These are phyloP conservation scores for Chloropsis hardwickii DNA, from an alignment of 2,113 vertebrate genomes.

Conservation along the genomic window DNA sequence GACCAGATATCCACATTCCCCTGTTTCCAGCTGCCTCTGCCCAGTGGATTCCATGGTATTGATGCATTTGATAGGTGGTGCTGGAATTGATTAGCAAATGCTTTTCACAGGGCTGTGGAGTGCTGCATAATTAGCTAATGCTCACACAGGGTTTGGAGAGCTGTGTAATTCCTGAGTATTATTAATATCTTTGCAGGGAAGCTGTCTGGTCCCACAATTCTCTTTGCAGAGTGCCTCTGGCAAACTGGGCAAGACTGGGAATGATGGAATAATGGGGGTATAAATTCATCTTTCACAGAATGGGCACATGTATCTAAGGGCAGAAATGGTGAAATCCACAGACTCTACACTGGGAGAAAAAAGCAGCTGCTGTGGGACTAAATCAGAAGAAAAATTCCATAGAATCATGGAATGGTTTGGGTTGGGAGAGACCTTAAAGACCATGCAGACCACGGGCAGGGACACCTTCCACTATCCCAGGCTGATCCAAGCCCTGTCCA, in stretches of 20 bases:
- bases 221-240: background rate
- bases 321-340: background rate
- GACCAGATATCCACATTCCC: background rate
- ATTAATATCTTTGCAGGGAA: background rate
- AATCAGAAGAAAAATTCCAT: background rate
- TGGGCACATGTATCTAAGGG: background rate
- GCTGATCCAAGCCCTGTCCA: rapidly evolving
- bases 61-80: background rate
- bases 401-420: background rate
- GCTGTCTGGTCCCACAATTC: background rate
- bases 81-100: background rate
- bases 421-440: background rate
- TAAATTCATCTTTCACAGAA: background rate
- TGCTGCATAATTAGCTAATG: background rate
- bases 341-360: background rate
- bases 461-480: background rate
- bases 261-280: background rate
- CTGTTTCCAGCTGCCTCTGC: background rate
- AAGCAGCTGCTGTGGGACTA: background rate
- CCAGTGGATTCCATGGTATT: background rate
- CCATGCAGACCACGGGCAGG: background rate
- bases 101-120: background rate
- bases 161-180: background rate
- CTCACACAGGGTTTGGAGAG: background rate
- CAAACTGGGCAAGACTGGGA: background rate